Base-by-base conservation (phyloP, 1,140 invertebrate genomes). In the Hormaphis cornu region DNA sequence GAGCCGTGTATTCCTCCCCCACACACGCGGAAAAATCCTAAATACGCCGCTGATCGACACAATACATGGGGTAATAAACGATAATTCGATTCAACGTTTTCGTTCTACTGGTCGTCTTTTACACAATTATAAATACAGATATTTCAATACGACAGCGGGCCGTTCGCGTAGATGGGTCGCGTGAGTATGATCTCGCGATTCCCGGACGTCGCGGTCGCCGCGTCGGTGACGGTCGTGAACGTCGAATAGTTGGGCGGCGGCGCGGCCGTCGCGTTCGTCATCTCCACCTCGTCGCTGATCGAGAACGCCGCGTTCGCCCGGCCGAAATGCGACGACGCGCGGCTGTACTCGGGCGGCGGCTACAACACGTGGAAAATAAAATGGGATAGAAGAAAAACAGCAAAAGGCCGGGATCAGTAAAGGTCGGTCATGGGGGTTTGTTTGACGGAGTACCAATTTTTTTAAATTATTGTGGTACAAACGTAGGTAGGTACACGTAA, bases 161-260 rank as follows among this genome's bases (percentile, higher is more conserved):
- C n/a, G n/a, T 37, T 56, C 20, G 14, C 4, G 18, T 66, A 66
- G 28, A 66, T 66, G 10, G 61, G 42, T 24, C 10, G 24, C 5
- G 61, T 66, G 61, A 66, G 44, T 14, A 66, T 48, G 0, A 66
- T 30, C 12, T 66, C 61, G 24, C 20, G 7, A 14, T 22, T 20
- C 20, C 28, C 1, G n/a, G 53, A 0, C 9, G 30, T 1, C 30
- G 8, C 3, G 5, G 18, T 0, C 12, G 20, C 1, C 1, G 26
- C 7, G 18, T 66, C 18, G 10, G 61, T 48, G n/a, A 66, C 28
- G 2, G 61, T 33, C 3, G 61, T 66, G 44, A 66, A 66, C 2
- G 61, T 66, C n/a, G 61, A 66, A 33, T 66, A 66, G 18, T 66
- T 66, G 0, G 61, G 61, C n/a, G 61, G 61, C 1, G 61, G n/a